Base-by-base conservation (phyloP, 1,140 invertebrate species). In the Trigoniulus corallinus region DNA sequence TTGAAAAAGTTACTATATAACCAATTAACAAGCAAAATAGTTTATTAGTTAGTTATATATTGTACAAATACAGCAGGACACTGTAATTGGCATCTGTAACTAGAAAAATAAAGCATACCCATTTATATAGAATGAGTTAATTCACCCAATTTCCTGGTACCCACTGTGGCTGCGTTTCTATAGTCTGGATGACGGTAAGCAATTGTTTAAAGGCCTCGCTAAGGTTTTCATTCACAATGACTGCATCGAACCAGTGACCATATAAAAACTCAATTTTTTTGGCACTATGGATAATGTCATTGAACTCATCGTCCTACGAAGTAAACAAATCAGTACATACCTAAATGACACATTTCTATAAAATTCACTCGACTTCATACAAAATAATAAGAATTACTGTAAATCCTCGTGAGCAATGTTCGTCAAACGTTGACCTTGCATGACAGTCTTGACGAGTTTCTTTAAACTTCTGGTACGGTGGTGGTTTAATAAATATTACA, bases 151-250 rank as follows among this genome's bases (percentile, higher is more conserved):
- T 81, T 20, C 82, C 81, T 12, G 94, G 94, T 15, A 97, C 91
- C 94, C 94, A 98, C 15, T 92, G 76, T 10, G 92, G 88, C 64
- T 96, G 88, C 2, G 80, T 84, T 67, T 97, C 89, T 18, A 96
- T 78, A 59, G 80, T 75, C 65, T 84, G 82, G 1, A 88, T 81
- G 42, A 81, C 78, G 54, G 76, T 74, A 3, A 92, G 70, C 2
- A 98, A 75, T 60, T 88, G 83, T 56, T 88, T 81, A 58, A 95
- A 88, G 23, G 92, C 86, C 44, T 76, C 73, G 1, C 83, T 76
- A 44, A 97, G 71, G 60, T 96, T 87, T 20, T 81, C 84, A 62
- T 97, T 98, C 1, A 94, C 77, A 21, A 98, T 84, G 47, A 81
- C 78, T 58, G 88, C 84, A 67, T 98, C 94, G 66, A 96, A 96